phyloP scores from a whole-genome alignment of 2,797 vertebrate species.

The Peromyscus aztecus region DNA sequence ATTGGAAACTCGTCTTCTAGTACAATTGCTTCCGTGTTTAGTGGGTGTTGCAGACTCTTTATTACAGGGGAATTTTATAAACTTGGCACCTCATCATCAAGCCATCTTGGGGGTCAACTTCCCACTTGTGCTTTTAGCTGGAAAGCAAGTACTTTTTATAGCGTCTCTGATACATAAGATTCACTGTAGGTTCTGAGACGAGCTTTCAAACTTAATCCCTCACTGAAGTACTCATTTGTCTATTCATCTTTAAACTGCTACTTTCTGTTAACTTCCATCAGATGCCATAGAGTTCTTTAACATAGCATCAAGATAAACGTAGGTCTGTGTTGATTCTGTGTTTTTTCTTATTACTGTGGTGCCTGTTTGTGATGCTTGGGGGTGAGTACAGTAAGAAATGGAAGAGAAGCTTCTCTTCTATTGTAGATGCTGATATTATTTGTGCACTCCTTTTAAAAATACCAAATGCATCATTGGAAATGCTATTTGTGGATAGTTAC shows the following conservation, averaged over 20 bases:
- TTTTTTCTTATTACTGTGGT: slow-evolving; percentile 10
- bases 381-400: no score
- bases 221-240: slow-evolving; percentile 87
- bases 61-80: slow-evolving; percentile 85
- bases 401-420: not conserved
- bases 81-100: slow-evolving; percentile 85
- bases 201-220: slow-evolving; percentile 88
- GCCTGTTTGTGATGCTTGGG: not conserved
- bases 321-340: slow-evolving; percentile 42
- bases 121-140: slow-evolving; percentile 88
- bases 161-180: slow-evolving; percentile 86
- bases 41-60: slow-evolving; percentile 48
- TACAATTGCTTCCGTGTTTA: slow-evolving; percentile 59
- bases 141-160: slow-evolving; percentile 87
- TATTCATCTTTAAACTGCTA: slow-evolving; percentile 83
- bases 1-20: slow-evolving; percentile 66
- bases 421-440: slow-evolving; percentile 63
- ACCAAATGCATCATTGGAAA: slow-evolving; percentile 46
- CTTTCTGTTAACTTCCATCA: slow-evolving; percentile 85
- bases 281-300: slow-evolving; percentile 80
- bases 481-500: slow-evolving; percentile 46
- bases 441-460: slow-evolving; percentile 49
- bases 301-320: slow-evolving; percentile 68
- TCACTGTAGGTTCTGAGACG: slow-evolving; percentile 88
- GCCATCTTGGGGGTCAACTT: slow-evolving; percentile 88